Evolutionary conservation across 2,113 vertebrate genomes (phyloP), one percentile per base, ranked within the genome.

Genomic region (Passer montanus): DNA sequence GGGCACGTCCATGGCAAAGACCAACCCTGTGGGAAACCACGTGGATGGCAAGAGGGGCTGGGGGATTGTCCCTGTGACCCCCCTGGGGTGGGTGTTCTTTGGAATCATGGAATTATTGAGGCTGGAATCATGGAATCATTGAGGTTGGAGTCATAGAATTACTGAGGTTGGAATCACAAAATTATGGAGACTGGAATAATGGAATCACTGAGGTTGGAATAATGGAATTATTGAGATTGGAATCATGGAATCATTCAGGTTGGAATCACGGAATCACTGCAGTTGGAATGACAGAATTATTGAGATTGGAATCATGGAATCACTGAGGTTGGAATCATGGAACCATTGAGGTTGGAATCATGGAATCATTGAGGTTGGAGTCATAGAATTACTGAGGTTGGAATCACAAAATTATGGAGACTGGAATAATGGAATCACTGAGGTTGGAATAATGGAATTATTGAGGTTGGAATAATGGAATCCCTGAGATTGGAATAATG

Each of bases 101-200:
- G 37, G 16, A 19, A 49, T 35, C 13, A 9, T 35, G 46, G 46
- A 37, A 35, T 27, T 2, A 24, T 1, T 44, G 15, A 67, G 31
- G 1, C 10, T n/a, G 11, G 22, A 9, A 26, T 66, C 0, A 63
- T 10, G 18, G 18, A 7, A 30, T 63, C 0, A 41, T 0, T 41
- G 18, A 30, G 19, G 2, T 8, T 43, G 13, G 62, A 15, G 31
- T 43, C 3, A 41, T 63, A 37, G 60, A 14, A 14, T 41, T 1
- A 28, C 0, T 41, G 17, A 30, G 26, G 2, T 20, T 20, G 37
- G 37, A 10, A 41, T 30, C 0, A 41, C 4, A 13, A 12, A 39
- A 64, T 64, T 1, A 6, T 1, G 28, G 31, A 30, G 20, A 4
- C 33, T n/a, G 30, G 14, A 13, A 67, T 47, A 5, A 7, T 41